Conservation (phyloP, 2,888 invertebrate species). For the Poecilobothrus nobilitatus region DNA sequence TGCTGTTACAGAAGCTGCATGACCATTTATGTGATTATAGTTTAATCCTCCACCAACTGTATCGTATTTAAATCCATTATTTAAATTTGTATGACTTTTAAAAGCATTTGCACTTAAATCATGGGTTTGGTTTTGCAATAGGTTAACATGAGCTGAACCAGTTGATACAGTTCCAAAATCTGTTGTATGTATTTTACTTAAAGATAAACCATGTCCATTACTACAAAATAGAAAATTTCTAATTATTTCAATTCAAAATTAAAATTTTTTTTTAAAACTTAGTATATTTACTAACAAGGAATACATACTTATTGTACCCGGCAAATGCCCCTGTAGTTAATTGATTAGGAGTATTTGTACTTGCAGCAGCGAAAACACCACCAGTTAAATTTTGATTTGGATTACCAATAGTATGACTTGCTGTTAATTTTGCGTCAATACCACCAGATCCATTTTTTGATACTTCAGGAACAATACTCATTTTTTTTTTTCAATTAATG, state of each 20-base stretch:
- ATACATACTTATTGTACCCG: background rate
- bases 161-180: too few species aligned
- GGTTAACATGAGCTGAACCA: too few species aligned
- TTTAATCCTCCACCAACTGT: background rate
- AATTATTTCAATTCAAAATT: too few species aligned
- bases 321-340: background rate
- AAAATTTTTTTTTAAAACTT: too few species aligned
- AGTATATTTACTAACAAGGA: background rate
- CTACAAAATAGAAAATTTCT: too few species aligned
- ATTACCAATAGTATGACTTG: background rate
- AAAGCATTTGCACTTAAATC: background rate
- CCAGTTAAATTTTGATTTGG: background rate
- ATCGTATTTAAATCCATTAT: background rate
- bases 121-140: background rate
- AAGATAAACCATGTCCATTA: background rate
- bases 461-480: too few species aligned
- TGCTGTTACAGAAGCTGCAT: background rate
- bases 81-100: background rate
- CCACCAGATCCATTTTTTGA: background rate
- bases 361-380: background rate
- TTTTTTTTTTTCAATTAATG: too few species aligned
- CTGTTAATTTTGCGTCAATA: background rate
- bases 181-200: background rate
- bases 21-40: background rate
- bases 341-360: background rate